Percentiles rank a stretch among this genome's conserved stretches.
These are phyloP conservation scores for Acropternis orthonyx DNA, from an alignment of 2,797 vertebrate genomes.

Conservation along the genomic window DNA sequence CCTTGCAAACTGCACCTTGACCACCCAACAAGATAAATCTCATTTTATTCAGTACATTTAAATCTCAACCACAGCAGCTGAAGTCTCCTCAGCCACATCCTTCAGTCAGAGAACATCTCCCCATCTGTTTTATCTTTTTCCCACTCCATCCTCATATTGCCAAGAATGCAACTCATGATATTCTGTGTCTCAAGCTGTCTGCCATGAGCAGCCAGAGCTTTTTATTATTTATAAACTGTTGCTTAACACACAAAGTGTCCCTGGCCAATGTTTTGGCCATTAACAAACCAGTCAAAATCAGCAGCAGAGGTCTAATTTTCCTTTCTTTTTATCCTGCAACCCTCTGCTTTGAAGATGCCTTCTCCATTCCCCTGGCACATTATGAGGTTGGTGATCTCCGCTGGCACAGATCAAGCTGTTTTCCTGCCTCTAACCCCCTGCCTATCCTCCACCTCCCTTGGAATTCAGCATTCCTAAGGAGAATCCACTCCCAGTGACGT, in stretches of 20 bases:
- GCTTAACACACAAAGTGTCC: neutral
- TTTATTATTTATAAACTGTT: neutral
- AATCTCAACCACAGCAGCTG: fast-evolving
- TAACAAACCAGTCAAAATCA: neutral
- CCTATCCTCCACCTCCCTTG: neutral
- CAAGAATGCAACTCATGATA: neutral
- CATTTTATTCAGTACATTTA: neutral
- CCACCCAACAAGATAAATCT: neutral
- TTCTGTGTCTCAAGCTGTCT: neutral
- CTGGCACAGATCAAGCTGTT: neutral
- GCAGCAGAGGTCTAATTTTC: neutral
- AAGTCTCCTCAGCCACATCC: neutral
- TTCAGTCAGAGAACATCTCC: neutral
- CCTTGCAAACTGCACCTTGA: neutral
- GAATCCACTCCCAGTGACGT: neutral
- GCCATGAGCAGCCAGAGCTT: neutral
- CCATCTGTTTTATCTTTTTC: neutral
- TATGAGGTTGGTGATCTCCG: fast-evolving
- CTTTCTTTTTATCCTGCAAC: neutral
- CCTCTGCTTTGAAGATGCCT: neutral
- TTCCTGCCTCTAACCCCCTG: neutral
- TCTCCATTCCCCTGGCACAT: neutral
- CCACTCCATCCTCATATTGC: neutral
- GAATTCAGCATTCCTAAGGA: neutral
- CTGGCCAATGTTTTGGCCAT: neutral